Base-by-base conservation (phyloP, 2,797 vertebrate genomes). In the Parauchenoglanis ngamensis region DNA sequence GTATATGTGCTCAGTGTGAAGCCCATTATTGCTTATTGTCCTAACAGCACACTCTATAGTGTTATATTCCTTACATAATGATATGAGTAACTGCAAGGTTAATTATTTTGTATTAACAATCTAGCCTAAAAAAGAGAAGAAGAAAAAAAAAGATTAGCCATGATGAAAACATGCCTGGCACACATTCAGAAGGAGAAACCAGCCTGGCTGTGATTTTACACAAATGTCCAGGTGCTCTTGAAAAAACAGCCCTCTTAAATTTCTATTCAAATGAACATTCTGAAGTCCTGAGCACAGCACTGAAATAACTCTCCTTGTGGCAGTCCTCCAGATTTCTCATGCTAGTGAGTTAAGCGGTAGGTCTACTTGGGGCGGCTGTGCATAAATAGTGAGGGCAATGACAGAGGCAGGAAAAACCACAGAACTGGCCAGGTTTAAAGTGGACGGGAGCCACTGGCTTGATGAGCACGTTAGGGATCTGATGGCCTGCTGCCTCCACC, bases 351-450 rank as follows among this genome's bases (percentile, higher is more conserved):
- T n/a, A 28, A 63, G 61, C 87, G 83, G 81, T 40, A 87, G 86
- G 87, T 90, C 88, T 84, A 67, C 59, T 87, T 75, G 63, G 89
- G 90, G 87, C 90, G 88, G 83, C 67, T 86, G 82, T 52, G 87
- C 91, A 95, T 93, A 96, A 96, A 96, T 96, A 96, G 93, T 86
- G 87, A 85, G 87, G 67, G 83, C 95, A 91, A 96, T 96, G 92
- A 96, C 91, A 96, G 95, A 93, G 93, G 85, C 90, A 83, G 91
- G 91, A 95, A 95, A 95, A 96, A 93, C 95, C 95, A 94, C 94
- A 90, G 90, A 89, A 87, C 4, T 83, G 89, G 92, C 91, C 89
- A 89, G 56, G 90, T 95, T 95, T 96, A 93, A 95, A 95, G 95
- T 93, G 91, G 92, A 92, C 79, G 91, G 88, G 83, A 89, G 92